These are phyloP conservation scores for Iselma pallidipennis DNA, from an alignment of 2,888 invertebrate species.

Conservation along the genomic window DNA sequence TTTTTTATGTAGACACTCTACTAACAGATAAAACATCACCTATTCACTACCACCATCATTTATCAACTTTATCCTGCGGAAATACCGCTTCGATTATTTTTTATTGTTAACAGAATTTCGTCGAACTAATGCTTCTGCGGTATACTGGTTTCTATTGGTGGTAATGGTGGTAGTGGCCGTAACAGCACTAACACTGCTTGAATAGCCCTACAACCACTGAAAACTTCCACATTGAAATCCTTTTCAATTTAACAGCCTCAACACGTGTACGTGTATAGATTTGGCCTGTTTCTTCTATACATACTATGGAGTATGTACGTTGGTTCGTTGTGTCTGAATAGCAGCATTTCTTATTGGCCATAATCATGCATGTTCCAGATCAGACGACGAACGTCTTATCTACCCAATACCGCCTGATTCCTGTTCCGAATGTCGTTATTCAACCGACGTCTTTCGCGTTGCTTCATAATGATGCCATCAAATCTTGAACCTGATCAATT, in stretches of 20 bases:
- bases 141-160: neutral
- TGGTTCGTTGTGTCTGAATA: neutral
- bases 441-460: neutral
- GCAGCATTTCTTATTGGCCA: neutral
- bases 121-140: neutral
- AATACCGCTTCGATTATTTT: too few relatives aligned
- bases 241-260: neutral
- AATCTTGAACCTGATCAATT: neutral
- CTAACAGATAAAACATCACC: too few relatives aligned
- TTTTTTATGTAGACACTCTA: too few relatives aligned
- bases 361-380: conserved; percentile 3
- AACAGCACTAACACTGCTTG: too few relatives aligned
- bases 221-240: neutral
- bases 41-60: too few relatives aligned
- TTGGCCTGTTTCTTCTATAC: neutral
- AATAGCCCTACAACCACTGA: neutral
- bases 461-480: neutral
- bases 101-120: too few relatives aligned
- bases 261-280: neutral
- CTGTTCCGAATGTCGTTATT: conserved; percentile 10
- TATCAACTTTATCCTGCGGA: too few relatives aligned
- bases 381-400: conserved; percentile 20
- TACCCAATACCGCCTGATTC: conserved; percentile 17
- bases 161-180: too few relatives aligned
- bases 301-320: neutral